These are phyloP conservation scores for Bubo scandiacus DNA, from an alignment of 2,113 vertebrate species.

Conservation along the genomic window DNA sequence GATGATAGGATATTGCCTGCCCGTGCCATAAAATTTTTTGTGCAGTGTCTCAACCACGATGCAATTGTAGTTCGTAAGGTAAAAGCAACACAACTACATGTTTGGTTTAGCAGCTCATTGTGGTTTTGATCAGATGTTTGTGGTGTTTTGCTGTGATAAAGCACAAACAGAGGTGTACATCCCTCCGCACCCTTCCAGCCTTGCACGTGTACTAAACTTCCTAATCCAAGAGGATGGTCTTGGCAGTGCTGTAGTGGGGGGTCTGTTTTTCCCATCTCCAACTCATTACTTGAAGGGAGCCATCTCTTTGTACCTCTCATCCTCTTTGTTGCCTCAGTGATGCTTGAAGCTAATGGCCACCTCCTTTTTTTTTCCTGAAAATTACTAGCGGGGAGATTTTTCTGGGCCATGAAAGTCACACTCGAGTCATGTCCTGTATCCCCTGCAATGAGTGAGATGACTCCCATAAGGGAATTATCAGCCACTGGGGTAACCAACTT, in stretches of 20 bases:
- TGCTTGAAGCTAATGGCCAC: not conserved
- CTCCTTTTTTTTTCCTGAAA: not conserved
- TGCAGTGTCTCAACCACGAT: conserved; percentile 95
- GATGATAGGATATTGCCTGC: conserved; percentile 88
- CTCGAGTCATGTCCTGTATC: not conserved
- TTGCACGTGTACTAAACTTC: fast-evolving
- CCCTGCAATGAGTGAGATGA: not conserved
- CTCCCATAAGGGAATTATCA: not conserved
- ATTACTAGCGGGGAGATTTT: not conserved
- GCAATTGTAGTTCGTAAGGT: conserved; percentile 96
- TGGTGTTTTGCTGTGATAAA: not conserved
- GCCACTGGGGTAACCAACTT: not conserved
- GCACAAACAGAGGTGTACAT: not conserved
- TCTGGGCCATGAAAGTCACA: not conserved
- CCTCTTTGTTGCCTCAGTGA: not conserved
- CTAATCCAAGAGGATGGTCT: not conserved
- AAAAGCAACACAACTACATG: not conserved
- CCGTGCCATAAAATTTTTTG: conserved; percentile 87
- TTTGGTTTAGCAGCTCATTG: not conserved
- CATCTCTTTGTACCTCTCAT: not conserved
- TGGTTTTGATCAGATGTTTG: not conserved
- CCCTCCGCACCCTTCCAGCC: not conserved
- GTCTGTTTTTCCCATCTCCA: not conserved
- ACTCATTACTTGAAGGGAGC: not conserved
- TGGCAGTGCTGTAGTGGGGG: not conserved